Evolutionary conservation across 2,797 vertebrate species (phyloP).

Genomic region (Pagetopsis macropterus): DNA sequence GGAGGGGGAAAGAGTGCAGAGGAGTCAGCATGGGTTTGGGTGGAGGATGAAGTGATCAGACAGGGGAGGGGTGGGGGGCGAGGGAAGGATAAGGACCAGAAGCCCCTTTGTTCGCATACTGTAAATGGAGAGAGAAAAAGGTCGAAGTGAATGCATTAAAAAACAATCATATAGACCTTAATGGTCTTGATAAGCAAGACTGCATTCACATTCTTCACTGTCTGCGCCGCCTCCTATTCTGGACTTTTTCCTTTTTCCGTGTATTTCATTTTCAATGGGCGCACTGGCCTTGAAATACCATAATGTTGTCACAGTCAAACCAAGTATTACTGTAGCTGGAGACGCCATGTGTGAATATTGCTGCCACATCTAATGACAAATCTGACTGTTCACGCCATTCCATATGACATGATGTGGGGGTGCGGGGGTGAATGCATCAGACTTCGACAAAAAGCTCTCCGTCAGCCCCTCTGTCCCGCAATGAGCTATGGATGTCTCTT

Average conservation of each 20-base stretch:
- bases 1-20: conserved; percentile 57
- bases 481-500: conserved; percentile 72
- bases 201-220: conserved; percentile 73
- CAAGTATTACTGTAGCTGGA: conserved; percentile 73
- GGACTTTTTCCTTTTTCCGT: conserved; percentile 25
- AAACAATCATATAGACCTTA: conserved; percentile 75
- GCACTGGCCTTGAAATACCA: conserved; percentile 77
- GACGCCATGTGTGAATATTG: conserved; percentile 77
- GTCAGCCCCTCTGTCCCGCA: conserved; percentile 76
- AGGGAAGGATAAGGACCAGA: conserved; percentile 73
- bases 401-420: conserved; percentile 80
- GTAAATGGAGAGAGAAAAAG: conserved; percentile 64
- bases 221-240: conserved; percentile 50
- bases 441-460: conserved; percentile 74
- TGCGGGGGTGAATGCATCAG: conserved; percentile 82
- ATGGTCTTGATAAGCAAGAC: conserved; percentile 77
- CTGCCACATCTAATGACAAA: conserved; percentile 85
- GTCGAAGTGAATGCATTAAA: conserved; percentile 71
- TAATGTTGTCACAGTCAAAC: conserved; percentile 79
- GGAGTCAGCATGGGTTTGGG: conserved; percentile 78
- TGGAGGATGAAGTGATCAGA: conserved; percentile 82
- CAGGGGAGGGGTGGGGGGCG: conserved; percentile 64
- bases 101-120: conserved; percentile 74
- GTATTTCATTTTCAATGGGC: conserved; percentile 68
- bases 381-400: conserved; percentile 80